These are phyloP conservation scores for Eupeodes corollae DNA, from an alignment of 1,140 invertebrate genomes.

Conservation along the genomic window DNA sequence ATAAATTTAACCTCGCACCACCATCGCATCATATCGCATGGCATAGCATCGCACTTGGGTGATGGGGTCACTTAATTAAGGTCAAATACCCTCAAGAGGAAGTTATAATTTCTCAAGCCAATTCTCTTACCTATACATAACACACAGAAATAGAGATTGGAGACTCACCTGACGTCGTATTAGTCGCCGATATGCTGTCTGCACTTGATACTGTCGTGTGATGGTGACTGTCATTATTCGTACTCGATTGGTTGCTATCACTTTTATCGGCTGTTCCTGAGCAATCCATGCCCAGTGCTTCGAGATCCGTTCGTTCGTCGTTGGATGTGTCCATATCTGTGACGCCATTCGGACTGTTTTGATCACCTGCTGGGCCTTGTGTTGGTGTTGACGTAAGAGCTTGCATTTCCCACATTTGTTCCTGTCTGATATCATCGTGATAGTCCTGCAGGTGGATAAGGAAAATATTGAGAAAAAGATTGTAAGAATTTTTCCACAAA, in stretches of 20 bases:
- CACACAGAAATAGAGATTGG: too few species aligned
- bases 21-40: too few species aligned
- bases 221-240: constrained; percentile 13
- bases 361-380: constrained; percentile 26
- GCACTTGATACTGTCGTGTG: constrained; percentile 7
- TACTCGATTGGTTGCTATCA: constrained; percentile 23
- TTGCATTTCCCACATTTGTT: constrained; percentile 78
- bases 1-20: too few species aligned
- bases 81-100: too few species aligned
- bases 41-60: too few species aligned
- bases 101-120: too few species aligned
- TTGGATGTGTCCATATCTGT: constrained; percentile 35
- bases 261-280: constrained; percentile 23
- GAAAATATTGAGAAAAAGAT: too few species aligned
- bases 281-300: constrained; percentile 32
- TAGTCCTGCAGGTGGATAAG: constrained; percentile 60
- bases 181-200: not conserved
- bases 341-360: constrained; percentile 27
- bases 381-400: constrained; percentile 45
- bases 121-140: too few species aligned
- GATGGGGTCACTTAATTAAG: too few species aligned
- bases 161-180: too few species aligned
- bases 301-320: constrained; percentile 31
- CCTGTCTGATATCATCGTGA: constrained; percentile 75
- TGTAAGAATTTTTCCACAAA: too few species aligned